Conservation (phyloP, 2,888 invertebrate genomes). For the Globia sparganii region DNA sequence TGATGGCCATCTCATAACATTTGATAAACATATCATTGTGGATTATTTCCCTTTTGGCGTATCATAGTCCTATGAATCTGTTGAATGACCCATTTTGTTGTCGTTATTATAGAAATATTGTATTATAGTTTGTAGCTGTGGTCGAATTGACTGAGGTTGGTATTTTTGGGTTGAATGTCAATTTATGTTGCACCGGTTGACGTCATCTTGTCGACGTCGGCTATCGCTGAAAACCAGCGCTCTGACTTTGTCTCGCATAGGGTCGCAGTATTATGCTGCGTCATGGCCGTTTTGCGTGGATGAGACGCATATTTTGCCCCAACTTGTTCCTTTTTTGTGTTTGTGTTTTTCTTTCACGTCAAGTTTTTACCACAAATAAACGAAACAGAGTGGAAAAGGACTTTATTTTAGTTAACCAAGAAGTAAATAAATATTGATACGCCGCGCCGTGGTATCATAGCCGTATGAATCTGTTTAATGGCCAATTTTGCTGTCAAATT, state of each 20-base stretch:
- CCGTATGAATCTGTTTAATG: constrained; percentile 21
- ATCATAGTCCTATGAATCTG: constrained; percentile 29
- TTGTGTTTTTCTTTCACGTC: neutral
- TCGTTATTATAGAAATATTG: constrained; percentile 20
- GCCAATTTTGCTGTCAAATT: constrained; percentile 21
- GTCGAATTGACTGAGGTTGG: constrained; percentile 10
- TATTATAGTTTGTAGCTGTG: neutral
- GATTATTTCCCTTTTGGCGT: constrained; percentile 30
- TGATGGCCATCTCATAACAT: constrained; percentile 46
- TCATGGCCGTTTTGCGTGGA: neutral
- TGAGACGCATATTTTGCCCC: neutral
- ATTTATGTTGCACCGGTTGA: neutral
- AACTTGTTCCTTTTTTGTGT: neutral
- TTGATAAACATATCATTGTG: constrained; percentile 49
- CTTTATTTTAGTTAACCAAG: neutral
- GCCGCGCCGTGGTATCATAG: neutral
- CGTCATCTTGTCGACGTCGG: neutral
- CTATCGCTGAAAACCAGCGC: neutral
- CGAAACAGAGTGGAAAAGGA: neutral
- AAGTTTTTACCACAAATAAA: neutral
- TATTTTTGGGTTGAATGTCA: constrained; percentile 35
- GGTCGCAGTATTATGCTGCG: neutral
- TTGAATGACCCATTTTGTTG: constrained; percentile 22
- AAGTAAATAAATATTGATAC: neutral
- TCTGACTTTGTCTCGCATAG: neutral